A percentile compares a stretch with the other conserved stretches of the same genome.
Conservation (phyloP, 2,797 vertebrate species). For the Alouatta caraya region DNA sequence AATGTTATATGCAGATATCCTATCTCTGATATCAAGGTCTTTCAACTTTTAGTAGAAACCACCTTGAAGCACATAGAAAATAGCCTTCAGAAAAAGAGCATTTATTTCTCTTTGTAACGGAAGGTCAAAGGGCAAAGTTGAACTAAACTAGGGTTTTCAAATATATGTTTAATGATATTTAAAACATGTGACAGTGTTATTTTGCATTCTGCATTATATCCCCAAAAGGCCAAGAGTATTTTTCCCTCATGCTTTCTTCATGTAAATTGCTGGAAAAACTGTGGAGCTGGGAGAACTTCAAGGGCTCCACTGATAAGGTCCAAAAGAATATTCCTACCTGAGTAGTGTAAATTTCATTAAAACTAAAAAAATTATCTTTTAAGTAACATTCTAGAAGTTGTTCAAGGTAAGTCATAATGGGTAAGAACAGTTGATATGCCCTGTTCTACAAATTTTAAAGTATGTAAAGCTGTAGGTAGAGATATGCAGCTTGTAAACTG, state of each 20-base stretch:
- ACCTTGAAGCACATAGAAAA: background rate
- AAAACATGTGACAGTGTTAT: background rate
- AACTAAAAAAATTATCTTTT: conserved; percentile 32
- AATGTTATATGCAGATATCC: background rate
- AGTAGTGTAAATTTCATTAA: background rate
- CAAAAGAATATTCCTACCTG: background rate
- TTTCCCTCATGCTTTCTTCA: background rate
- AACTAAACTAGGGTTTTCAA: background rate
- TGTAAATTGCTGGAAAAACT: background rate
- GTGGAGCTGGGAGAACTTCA: background rate
- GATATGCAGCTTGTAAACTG: background rate
- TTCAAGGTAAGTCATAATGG: background rate
- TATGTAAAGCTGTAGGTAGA: background rate
- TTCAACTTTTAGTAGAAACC: background rate
- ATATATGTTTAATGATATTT: background rate
- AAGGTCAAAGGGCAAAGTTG: background rate
- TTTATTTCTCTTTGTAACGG: background rate
- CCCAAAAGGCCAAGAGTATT: background rate
- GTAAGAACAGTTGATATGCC: background rate
- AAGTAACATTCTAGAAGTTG: conserved; percentile 3
- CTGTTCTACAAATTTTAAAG: background rate
- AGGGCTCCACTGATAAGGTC: background rate
- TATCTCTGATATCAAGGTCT: background rate
- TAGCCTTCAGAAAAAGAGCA: background rate
- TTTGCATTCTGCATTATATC: background rate